phyloP scores from a whole-genome alignment of 2,797 vertebrate species.

The Oreonectes daqikongensis region DNA sequence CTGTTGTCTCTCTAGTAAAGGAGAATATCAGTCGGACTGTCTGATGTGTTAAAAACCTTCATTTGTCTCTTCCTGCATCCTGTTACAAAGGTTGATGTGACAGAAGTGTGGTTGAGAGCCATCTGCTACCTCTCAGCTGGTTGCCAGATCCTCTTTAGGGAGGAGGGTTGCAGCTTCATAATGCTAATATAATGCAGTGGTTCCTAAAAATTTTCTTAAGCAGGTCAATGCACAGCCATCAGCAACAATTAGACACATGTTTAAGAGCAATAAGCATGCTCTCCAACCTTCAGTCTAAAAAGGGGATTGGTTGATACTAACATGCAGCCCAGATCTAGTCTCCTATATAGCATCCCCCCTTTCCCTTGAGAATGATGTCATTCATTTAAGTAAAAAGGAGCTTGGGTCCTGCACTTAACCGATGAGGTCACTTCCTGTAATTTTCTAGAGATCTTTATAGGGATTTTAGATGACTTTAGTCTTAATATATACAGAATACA shows the following conservation, averaged over 20 bases:
- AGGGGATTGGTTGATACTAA: slow-evolving; percentile 1
- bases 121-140: slow-evolving; percentile 47
- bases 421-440: slow-evolving; percentile 28
- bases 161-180: slow-evolving; percentile 9
- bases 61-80: slow-evolving; percentile 16
- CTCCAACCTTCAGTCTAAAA: background rate
- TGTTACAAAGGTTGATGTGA: slow-evolving; percentile 32
- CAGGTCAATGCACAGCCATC: slow-evolving; percentile 20
- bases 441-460: background rate
- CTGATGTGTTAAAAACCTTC: slow-evolving; percentile 13
- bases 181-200: slow-evolving; percentile 24
- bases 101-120: slow-evolving; percentile 31
- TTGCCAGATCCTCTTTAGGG: slow-evolving; percentile 29
- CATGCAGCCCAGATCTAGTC: background rate
- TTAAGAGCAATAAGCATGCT: background rate
- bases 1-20: background rate
- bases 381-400: background rate
- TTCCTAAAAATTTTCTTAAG: background rate
- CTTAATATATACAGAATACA: background rate
- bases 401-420: background rate
- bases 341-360: slow-evolving; percentile 18
- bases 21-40: background rate
- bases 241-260: background rate
- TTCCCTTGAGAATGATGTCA: slow-evolving; percentile 25
- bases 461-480: background rate